Evolutionary conservation across 2,797 vertebrate species (phyloP).

Genomic region (Paramormyrops hopkinsi): DNA sequence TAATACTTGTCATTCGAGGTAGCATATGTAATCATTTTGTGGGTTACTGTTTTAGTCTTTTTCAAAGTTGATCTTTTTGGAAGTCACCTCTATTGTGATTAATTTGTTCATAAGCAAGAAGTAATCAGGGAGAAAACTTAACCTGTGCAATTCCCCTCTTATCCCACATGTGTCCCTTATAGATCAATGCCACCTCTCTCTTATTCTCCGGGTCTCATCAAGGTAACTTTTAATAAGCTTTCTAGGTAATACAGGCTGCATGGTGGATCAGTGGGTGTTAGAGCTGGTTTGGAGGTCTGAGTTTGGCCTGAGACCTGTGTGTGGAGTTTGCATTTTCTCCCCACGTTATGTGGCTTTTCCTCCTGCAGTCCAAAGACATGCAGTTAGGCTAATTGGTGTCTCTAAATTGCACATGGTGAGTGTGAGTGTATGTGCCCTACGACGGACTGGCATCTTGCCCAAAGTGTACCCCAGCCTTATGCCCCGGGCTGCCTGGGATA

Average conservation of each 20-base stretch:
- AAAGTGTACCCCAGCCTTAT: neutral
- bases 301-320: neutral
- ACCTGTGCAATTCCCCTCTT: neutral
- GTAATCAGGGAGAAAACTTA: slow-evolving; percentile 47
- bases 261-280: neutral
- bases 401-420: neutral
- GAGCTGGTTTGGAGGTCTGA: neutral
- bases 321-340: neutral
- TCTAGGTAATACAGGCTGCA: neutral
- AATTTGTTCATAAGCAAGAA: slow-evolving; percentile 69
- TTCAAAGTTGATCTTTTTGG: slow-evolving; percentile 83
- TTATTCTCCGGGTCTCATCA: neutral
- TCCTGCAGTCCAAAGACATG: neutral
- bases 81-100: slow-evolving; percentile 87
- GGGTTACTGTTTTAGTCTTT: slow-evolving; percentile 87
- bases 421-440: neutral
- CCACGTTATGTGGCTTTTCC: neutral
- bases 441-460: neutral
- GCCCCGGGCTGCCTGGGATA: neutral
- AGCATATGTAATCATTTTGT: slow-evolving; percentile 96
- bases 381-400: neutral
- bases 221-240: neutral
- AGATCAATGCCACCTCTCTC: neutral
- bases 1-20: slow-evolving; percentile 99
- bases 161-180: slow-evolving; percentile 41